phyloP scores from a whole-genome alignment of 2,888 invertebrate genomes.

The Orthosia incerta region DNA sequence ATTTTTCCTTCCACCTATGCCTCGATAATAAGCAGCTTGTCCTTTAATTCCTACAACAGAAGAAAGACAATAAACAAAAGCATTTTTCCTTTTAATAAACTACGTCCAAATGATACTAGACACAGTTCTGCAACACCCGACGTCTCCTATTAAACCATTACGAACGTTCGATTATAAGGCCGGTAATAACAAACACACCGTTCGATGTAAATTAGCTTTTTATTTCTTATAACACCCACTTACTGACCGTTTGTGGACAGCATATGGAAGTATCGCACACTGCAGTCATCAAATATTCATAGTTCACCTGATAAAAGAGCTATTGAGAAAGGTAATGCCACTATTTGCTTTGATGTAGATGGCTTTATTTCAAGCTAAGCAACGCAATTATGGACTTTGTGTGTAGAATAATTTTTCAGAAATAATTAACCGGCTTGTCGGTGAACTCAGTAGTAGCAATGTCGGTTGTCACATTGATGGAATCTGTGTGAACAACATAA shows the following conservation, averaged over 20 bases:
- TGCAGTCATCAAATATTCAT: constrained; percentile 60
- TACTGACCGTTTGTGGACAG: constrained; percentile 32
- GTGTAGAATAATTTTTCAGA: neutral
- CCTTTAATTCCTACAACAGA: constrained; percentile 23
- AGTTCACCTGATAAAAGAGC: constrained; percentile 51
- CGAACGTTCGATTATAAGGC: constrained; percentile 26
- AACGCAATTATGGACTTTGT: neutral
- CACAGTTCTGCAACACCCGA: constrained; percentile 38
- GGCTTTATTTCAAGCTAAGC: constrained; percentile 39
- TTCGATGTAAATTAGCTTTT: constrained; percentile 32
- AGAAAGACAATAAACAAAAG: constrained; percentile 27
- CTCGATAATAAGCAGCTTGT: constrained; percentile 29
- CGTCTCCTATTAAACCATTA: constrained; percentile 30
- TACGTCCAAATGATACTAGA: constrained; percentile 13
- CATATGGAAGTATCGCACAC: constrained; percentile 54
- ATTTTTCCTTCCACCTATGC: constrained; percentile 4
- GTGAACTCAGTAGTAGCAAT: too few species aligned
- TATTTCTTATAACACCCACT: constrained; percentile 48
- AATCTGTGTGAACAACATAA: too few species aligned
- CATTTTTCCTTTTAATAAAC: constrained; percentile 26
- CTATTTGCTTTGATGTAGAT: constrained; percentile 52
- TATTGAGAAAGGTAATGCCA: constrained; percentile 36
- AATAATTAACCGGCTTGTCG: too few species aligned
- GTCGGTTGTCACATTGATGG: too few species aligned
- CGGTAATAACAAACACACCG: constrained; percentile 38